These are phyloP conservation scores for Hydrolagus colliei DNA, from an alignment of 2,797 vertebrate genomes.

Conservation along the genomic window DNA sequence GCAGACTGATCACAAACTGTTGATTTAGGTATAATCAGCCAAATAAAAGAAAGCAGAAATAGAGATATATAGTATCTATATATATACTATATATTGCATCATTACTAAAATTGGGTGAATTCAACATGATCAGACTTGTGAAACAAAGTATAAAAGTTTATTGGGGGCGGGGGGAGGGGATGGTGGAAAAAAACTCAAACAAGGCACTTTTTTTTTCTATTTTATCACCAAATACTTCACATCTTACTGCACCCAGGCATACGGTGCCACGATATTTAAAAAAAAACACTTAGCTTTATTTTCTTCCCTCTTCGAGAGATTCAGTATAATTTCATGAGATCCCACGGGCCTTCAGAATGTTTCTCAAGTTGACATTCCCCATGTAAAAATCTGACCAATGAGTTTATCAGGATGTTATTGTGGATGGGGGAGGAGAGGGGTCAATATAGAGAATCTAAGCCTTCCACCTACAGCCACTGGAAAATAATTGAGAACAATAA, in stretches of 20 bases:
- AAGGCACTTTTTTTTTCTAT: not conserved
- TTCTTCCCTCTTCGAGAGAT: not conserved
- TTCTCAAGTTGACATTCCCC: not conserved
- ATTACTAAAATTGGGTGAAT: not conserved
- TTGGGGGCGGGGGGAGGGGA: too few species aligned
- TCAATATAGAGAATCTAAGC: too few species aligned
- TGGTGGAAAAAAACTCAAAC: too few species aligned
- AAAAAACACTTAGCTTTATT: too few species aligned
- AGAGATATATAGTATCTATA: too few species aligned
- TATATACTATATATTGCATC: not conserved
- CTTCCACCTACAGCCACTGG: not conserved
- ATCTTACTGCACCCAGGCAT: not conserved
- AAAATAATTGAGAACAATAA: not conserved
- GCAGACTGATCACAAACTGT: not conserved
- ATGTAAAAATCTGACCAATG: not conserved
- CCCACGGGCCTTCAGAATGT: not conserved
- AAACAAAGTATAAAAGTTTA: too few species aligned
- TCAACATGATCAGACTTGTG: not conserved
- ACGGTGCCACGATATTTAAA: too few species aligned
- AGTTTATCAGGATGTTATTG: not conserved
- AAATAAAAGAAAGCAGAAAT: not conserved
- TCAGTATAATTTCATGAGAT: not conserved
- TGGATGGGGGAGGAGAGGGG: too few species aligned
- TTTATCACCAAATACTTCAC: not conserved
- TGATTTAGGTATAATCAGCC: not conserved